These are phyloP conservation scores for Montipora sp. DNA, from an alignment of 64 coral and sea anemone genomes.

Conservation along the genomic window DNA sequence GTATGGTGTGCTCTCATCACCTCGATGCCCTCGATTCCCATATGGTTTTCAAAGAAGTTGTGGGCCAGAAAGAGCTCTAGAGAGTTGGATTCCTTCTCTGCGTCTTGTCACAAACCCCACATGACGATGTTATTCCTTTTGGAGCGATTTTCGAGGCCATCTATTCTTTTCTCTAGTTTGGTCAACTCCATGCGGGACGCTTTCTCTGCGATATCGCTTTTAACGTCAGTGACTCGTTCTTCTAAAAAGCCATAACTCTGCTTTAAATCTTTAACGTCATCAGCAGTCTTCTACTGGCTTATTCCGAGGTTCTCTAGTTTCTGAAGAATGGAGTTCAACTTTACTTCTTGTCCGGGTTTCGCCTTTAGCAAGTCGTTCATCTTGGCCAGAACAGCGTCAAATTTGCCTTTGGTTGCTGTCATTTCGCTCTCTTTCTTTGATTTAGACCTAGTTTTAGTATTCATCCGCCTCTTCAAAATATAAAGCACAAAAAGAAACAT, in stretches of 20 bases:
- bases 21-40: too few species aligned
- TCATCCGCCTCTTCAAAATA: background rate
- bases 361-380: background rate
- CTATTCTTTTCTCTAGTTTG: slow-evolving; percentile 2
- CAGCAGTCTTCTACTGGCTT: slow-evolving; percentile 4
- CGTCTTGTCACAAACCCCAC: too few species aligned
- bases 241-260: too few species aligned
- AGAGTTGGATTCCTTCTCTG: too few species aligned
- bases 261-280: too few species aligned
- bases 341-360: background rate
- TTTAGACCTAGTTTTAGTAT: background rate
- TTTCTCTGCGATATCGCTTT: too few species aligned
- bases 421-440: slow-evolving; percentile 15
- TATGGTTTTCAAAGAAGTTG: too few species aligned
- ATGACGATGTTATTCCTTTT: too few species aligned
- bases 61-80: too few species aligned
- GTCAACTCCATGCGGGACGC: background rate
- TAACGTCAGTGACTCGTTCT: too few species aligned
- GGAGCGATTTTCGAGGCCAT: background rate
- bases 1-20: too few species aligned
- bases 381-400: slow-evolving; percentile 8
- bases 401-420: background rate
- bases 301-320: slow-evolving; percentile 11
- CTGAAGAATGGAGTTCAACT: slow-evolving; percentile 9
- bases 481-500: background rate